Conservation (phyloP, 2,113 vertebrate species). For the Gavialis gangeticus region DNA sequence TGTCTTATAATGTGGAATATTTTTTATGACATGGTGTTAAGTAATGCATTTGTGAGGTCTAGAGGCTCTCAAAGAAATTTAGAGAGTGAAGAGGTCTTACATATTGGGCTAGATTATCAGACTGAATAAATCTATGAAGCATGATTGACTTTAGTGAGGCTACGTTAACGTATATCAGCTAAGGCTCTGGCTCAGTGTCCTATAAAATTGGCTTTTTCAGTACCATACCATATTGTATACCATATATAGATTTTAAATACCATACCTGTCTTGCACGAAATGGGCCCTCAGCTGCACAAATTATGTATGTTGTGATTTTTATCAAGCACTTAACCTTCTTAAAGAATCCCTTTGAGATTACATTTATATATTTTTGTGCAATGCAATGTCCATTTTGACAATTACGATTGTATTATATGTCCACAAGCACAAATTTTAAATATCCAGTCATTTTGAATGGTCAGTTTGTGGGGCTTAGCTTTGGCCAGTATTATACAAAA, state of each 20-base stretch:
- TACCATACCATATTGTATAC: background rate
- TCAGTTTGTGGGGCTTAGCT: background rate
- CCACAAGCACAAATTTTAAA: background rate
- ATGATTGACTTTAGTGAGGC: background rate
- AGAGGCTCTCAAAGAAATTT: background rate
- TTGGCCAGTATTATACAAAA: background rate
- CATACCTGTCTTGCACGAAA: background rate
- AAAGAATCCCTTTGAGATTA: background rate
- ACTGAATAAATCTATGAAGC: accelerated
- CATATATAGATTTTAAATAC: background rate
- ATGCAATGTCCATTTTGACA: background rate
- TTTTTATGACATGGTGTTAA: background rate
- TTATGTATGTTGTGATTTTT: background rate
- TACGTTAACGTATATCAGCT: background rate
- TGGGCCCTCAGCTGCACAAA: background rate
- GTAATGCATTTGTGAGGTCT: background rate
- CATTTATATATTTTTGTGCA: background rate
- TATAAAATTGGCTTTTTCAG: accelerated
- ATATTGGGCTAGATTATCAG: accelerated
- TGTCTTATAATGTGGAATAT: background rate
- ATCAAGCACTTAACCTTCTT: background rate
- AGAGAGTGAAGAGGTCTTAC: accelerated
- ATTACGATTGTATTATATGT: accelerated
- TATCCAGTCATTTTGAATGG: too few relatives aligned
- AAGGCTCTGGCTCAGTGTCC: background rate